Conservation (phyloP, 2,113 vertebrate genomes). For the Lates calcarifer region DNA sequence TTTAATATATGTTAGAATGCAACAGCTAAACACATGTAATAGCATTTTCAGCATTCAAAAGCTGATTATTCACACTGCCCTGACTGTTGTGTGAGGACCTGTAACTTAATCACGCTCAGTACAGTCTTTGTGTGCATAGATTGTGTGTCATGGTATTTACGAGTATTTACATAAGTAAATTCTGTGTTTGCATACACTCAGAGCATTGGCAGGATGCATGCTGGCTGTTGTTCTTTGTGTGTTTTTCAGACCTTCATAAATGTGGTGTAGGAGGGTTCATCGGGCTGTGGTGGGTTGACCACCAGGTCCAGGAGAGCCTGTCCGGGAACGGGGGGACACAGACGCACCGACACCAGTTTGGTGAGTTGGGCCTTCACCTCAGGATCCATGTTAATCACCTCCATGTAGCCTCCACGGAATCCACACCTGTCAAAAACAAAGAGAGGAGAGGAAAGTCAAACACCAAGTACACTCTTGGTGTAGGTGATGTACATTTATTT, state of each 20-base stretch:
- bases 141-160: background rate
- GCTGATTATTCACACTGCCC: constrained; percentile 17
- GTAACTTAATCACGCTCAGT: background rate
- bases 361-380: constrained; percentile 87
- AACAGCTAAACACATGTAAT: background rate
- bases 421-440: constrained; percentile 87
- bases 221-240: background rate
- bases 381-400: constrained; percentile 91
- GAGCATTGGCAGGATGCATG: background rate
- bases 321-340: constrained; percentile 89
- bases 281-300: constrained; percentile 86
- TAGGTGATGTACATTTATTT: background rate
- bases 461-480: background rate
- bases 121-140: constrained; percentile 5
- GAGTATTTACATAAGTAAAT: constrained; percentile 29
- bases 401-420: constrained; percentile 92
- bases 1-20: background rate
- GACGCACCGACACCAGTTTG: constrained; percentile 90
- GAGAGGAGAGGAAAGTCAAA: constrained; percentile 3
- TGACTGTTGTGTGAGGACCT: background rate
- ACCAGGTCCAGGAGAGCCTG: constrained; percentile 88
- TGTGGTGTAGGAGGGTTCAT: constrained; percentile 87
- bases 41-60: background rate
- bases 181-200: constrained; percentile 23
- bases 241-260: constrained; percentile 85